Evolutionary conservation across 2,797 vertebrate genomes (phyloP).

Genomic region (Triplophysa bombifrons): DNA sequence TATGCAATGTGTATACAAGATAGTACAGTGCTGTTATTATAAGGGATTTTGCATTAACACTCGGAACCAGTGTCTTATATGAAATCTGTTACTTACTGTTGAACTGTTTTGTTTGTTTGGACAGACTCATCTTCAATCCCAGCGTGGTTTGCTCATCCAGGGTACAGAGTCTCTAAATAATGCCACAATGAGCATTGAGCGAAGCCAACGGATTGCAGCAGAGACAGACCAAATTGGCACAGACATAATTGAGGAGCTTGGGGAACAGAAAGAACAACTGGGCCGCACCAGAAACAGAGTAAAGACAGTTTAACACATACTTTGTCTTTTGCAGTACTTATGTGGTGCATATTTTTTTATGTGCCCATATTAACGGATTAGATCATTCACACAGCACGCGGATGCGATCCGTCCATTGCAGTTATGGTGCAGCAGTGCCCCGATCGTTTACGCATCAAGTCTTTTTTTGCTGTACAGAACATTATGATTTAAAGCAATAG

Average conservation of each 20-base stretch:
- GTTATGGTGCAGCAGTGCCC: too few species aligned
- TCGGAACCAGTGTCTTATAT: background rate
- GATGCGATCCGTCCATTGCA: too few species aligned
- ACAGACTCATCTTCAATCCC: slow-evolving; percentile 88
- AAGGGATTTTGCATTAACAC: background rate
- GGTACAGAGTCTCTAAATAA: slow-evolving; percentile 88
- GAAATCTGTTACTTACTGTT: slow-evolving; percentile 5
- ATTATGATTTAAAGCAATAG: too few species aligned
- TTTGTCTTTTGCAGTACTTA: too few species aligned
- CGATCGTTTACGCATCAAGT: too few species aligned
- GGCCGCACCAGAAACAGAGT: slow-evolving; percentile 89
- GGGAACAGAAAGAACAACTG: slow-evolving; percentile 93
- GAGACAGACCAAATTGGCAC: slow-evolving; percentile 92
- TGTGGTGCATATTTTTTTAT: too few species aligned
- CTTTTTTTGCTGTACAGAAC: too few species aligned
- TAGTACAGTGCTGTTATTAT: too few species aligned
- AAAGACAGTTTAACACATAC: slow-evolving; percentile 44
- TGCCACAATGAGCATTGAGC: slow-evolving; percentile 89
- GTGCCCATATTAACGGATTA: too few species aligned
- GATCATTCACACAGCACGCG: too few species aligned
- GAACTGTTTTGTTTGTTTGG: slow-evolving; percentile 16
- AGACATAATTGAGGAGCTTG: slow-evolving; percentile 93
- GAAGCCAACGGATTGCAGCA: slow-evolving; percentile 88
- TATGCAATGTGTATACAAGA: too few species aligned
- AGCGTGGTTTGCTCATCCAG: slow-evolving; percentile 89